phyloP scores from a whole-genome alignment of 2,113 vertebrate genomes.

The Copsychus sechellarum region DNA sequence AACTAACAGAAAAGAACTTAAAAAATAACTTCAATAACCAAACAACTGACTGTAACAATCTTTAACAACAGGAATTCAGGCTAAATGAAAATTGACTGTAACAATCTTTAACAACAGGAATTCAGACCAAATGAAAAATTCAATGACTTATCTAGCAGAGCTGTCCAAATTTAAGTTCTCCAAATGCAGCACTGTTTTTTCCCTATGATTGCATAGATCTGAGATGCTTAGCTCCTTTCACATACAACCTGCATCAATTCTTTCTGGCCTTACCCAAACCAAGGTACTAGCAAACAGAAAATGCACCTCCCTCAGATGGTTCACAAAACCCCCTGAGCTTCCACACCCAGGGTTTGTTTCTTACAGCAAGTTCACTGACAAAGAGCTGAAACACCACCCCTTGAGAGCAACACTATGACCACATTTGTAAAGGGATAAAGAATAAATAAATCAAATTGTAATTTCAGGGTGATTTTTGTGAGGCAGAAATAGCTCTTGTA shows the following conservation, averaged over 20 bases:
- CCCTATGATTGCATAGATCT: background rate
- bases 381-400: background rate
- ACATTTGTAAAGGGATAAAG: background rate
- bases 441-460: background rate
- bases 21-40: background rate
- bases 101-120: background rate
- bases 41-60: background rate
- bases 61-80: background rate
- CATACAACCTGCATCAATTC: background rate
- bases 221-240: background rate
- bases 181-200: background rate
- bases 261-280: background rate
- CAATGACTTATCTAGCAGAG: background rate
- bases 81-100: background rate
- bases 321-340: background rate
- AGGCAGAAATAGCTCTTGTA: background rate
- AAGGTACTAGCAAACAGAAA: background rate
- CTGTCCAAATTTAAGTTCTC: background rate
- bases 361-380: background rate
- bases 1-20: background rate
- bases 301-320: background rate
- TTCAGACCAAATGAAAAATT: background rate
- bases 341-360: background rate
- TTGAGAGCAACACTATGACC: background rate
- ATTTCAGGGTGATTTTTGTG: background rate